A percentile compares a stretch with the other conserved stretches of the same genome.
These are phyloP conservation scores for Scaptomyza cyrtandrae DNA, from an alignment of 2,888 invertebrate genomes.

Conservation along the genomic window DNA sequence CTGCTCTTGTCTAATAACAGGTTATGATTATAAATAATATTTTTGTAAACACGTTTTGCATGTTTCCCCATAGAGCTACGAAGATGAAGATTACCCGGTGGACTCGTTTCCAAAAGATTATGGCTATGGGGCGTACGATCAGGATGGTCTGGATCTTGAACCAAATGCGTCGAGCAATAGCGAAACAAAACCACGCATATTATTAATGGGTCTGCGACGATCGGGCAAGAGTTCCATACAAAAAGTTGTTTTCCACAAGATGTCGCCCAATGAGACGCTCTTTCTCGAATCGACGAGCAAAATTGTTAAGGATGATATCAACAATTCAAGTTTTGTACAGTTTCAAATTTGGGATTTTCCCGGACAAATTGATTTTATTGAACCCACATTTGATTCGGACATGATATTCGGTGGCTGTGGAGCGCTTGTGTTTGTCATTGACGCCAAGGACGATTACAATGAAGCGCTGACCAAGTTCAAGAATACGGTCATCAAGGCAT, in stretches of 20 bases:
- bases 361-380: slow-evolving; percentile 99
- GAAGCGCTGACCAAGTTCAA: slow-evolving; percentile 97
- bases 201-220: slow-evolving; percentile 97
- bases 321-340: slow-evolving; percentile 97
- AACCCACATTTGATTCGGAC: slow-evolving; percentile 97
- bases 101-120: slow-evolving; percentile 95
- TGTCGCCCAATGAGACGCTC: slow-evolving; percentile 99
- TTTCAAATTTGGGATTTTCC: slow-evolving; percentile 99
- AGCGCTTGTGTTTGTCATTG: slow-evolving; percentile 98
- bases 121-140: slow-evolving; percentile 95
- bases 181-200: slow-evolving; percentile 92
- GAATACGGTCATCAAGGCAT: slow-evolving; percentile 96
- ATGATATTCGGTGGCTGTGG: slow-evolving; percentile 99
- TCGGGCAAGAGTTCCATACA: slow-evolving; percentile 99
- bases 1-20: not conserved
- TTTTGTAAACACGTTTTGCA: not conserved
- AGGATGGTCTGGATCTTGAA: slow-evolving; percentile 85
- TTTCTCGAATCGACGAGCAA: slow-evolving; percentile 99
- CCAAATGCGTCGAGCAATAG: slow-evolving; percentile 79
- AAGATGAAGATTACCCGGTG: slow-evolving; percentile 86
- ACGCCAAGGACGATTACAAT: slow-evolving; percentile 99
- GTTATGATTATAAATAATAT: not conserved
- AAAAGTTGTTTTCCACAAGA: slow-evolving; percentile 99
- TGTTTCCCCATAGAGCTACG: slow-evolving; percentile 85
- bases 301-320: slow-evolving; percentile 99